Evolutionary conservation across 2,113 vertebrate genomes (phyloP), one percentile per base, ranked within the genome.

Genomic region (Chloroceryle aenea): DNA sequence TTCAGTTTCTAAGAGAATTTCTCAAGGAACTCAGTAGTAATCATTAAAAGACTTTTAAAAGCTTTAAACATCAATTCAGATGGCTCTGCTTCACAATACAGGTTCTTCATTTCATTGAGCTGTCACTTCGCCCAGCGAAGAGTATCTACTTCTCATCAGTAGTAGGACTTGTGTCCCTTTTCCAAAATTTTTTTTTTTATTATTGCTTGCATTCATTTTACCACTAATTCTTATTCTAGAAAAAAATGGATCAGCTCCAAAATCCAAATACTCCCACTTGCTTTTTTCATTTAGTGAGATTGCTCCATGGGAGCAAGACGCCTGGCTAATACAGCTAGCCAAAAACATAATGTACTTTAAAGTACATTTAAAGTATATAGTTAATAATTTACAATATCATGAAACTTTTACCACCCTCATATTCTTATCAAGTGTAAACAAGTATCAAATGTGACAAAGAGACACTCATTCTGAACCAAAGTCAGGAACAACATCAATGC

Each of bases 1-100:
- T 50, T 63, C 79, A 81, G 93, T 96, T 95, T 75, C 88, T 76
- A 90, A 77, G 73, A 80, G 30, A 92, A 30, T 95, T 89, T 92
- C 61, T 78, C 43, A 85, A 90, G 68, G 34, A 90, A 67, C 73
- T 43, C 29, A 34, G 10, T 79, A 94, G 83, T 63, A 62, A 75
- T 50, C 84, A 34, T 61, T 90, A 86, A 53, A 92, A 92, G 30
- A 40, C 40, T 64, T 71, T 66, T 56, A 71, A 72, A 92, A 93
- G 75, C 14, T 83, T 64, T 64, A 71, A 88, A 61, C 18, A 86
- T 77, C 77, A 48, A n/a, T 72, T 95, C 79, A 95, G 55, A 59
- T 59, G 64, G 16, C 32, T 88, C 50, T 96, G 64, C 47, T 73
- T 88, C 40, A 27, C 74, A 25, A 47, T 50, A 74, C 56, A 84